Evolutionary conservation across 1,140 invertebrate genomes (phyloP).

Genomic region (Hycleus cichorii): DNA sequence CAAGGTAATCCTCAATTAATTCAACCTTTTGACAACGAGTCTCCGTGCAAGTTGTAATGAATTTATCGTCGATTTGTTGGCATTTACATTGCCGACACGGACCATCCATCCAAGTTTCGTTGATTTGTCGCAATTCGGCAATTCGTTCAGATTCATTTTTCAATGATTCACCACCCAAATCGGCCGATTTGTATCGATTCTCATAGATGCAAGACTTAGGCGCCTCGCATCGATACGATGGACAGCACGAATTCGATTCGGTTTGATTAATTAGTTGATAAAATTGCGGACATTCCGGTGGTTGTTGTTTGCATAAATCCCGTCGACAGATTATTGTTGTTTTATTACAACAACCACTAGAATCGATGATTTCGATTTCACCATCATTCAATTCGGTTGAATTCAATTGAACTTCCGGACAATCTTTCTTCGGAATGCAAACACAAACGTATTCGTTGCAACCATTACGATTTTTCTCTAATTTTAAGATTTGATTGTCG

Average conservation of each 20-base stretch:
- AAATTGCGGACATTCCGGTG: constrained; percentile 53
- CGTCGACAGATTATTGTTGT: constrained; percentile 51
- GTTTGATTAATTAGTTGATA: constrained; percentile 43
- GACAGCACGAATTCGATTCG: constrained; percentile 53
- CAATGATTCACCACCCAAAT: constrained; percentile 47
- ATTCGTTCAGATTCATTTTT: constrained; percentile 37
- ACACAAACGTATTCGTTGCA: constrained; percentile 65
- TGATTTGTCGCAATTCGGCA: constrained; percentile 18
- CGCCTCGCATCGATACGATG: constrained; percentile 55
- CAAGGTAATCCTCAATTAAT: constrained; percentile 36
- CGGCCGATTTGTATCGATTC: constrained; percentile 46
- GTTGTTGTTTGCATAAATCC: constrained; percentile 47
- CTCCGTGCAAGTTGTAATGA: constrained; percentile 31
- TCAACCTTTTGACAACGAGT: constrained; percentile 41
- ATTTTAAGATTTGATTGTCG: constrained; percentile 58
- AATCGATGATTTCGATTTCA: constrained; percentile 25
- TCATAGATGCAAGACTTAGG: constrained; percentile 63
- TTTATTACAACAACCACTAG: constrained; percentile 59
- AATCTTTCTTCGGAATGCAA: constrained; percentile 62
- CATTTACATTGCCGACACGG: constrained; percentile 59
- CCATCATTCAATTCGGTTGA: constrained; percentile 51
- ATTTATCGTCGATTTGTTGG: constrained; percentile 24
- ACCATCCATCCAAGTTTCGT: constrained; percentile 60
- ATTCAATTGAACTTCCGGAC: constrained; percentile 43
- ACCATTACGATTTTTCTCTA: constrained; percentile 49